These are phyloP conservation scores for Typhlichthys subterraneus DNA, from an alignment of 2,797 vertebrate species.

Conservation along the genomic window DNA sequence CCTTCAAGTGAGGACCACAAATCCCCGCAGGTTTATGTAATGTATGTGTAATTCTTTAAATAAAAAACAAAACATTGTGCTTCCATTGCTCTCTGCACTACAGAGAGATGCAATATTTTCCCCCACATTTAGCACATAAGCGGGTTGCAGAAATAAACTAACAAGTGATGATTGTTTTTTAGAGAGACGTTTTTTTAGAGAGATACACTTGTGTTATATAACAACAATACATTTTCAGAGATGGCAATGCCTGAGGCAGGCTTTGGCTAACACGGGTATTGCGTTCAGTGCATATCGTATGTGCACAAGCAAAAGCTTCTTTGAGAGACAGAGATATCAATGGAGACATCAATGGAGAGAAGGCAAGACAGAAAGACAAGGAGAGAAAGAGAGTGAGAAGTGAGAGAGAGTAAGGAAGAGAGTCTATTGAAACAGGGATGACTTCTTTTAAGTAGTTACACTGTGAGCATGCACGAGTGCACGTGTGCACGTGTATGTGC, in stretches of 20 bases:
- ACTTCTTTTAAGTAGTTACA: constrained; percentile 7
- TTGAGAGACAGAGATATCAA: neutral
- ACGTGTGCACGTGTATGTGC: neutral
- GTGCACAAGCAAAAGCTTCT: neutral
- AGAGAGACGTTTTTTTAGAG: neutral
- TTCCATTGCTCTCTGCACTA: too few relatives aligned
- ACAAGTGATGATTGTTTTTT: too few relatives aligned
- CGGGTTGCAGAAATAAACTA: too few relatives aligned
- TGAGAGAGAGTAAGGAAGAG: constrained; percentile 10
- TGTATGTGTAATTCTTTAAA: too few relatives aligned
- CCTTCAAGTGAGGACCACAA: too few relatives aligned
- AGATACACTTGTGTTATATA: neutral
- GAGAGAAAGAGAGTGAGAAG: neutral
- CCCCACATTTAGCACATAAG: neutral
- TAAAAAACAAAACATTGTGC: too few relatives aligned
- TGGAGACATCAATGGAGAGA: neutral
- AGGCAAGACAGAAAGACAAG: neutral
- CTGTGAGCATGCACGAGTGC: neutral
- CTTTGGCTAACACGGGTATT: constrained; percentile 2
- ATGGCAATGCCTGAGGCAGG: neutral
- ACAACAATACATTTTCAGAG: constrained; percentile 9
- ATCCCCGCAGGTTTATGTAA: too few relatives aligned
- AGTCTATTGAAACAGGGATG: constrained; percentile 14
- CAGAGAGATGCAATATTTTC: too few relatives aligned
- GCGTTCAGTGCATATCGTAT: neutral